These are phyloP conservation scores for Buphagus erythrorhynchus DNA, from an alignment of 2,797 vertebrate genomes.

Conservation along the genomic window DNA sequence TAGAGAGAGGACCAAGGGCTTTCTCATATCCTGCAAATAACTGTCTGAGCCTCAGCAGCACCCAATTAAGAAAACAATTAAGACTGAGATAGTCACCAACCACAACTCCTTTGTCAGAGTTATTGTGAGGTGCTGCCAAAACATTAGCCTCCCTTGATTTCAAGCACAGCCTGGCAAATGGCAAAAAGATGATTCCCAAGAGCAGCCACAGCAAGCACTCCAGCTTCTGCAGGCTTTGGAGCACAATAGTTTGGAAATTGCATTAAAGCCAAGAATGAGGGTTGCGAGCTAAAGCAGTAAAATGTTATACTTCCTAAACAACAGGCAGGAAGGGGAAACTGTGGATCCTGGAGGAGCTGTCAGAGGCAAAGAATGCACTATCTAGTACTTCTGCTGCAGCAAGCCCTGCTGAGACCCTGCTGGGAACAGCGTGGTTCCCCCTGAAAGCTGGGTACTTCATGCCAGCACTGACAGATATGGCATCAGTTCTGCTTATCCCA, in stretches of 20 bases:
- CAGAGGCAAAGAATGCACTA: neutral
- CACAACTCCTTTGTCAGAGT: neutral
- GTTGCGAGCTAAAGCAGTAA: neutral
- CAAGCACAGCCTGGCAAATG: neutral
- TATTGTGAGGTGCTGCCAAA: neutral
- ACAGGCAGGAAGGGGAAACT: neutral
- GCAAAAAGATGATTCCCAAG: neutral
- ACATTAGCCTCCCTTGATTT: neutral
- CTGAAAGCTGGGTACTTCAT: neutral
- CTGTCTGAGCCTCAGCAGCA: neutral
- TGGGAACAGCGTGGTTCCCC: neutral
- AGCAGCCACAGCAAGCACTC: neutral
- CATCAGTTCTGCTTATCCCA: neutral
- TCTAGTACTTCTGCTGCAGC: neutral
- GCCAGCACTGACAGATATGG: neutral
- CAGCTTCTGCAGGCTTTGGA: neutral
- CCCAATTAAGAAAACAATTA: constrained; percentile 5
- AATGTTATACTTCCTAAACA: neutral
- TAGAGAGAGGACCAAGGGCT: neutral
- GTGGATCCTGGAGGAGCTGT: neutral
- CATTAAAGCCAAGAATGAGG: neutral
- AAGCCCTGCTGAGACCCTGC: neutral
- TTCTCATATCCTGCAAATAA: neutral
- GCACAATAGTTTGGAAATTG: neutral
- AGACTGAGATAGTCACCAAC: neutral